These are phyloP conservation scores for Todus mexicanus DNA, from an alignment of 2,797 vertebrate species.

Conservation along the genomic window DNA sequence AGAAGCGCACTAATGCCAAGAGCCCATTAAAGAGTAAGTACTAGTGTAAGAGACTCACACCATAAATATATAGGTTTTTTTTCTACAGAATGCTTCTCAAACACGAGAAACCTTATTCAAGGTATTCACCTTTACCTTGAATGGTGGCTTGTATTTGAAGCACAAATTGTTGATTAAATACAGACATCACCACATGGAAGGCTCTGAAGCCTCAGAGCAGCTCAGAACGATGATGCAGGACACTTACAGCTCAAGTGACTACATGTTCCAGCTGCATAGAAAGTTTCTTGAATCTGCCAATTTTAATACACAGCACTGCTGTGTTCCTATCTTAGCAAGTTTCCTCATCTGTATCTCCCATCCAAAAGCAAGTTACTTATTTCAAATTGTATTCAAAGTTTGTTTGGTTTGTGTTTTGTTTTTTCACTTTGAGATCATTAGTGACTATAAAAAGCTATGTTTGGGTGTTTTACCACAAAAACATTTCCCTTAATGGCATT, in stretches of 20 bases:
- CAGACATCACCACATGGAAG: background rate
- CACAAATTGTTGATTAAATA: background rate
- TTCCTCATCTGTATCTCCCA: background rate
- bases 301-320: background rate
- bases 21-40: background rate
- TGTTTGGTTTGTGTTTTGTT: background rate
- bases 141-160: background rate
- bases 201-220: background rate
- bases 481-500: background rate
- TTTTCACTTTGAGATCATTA: background rate
- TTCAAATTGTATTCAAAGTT: background rate
- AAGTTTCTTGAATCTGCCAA: background rate
- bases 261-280: background rate
- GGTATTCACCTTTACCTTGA: background rate
- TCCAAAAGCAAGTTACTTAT: background rate
- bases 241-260: background rate
- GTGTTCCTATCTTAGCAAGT: background rate
- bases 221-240: background rate
- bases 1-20: background rate
- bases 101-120: background rate
- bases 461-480: background rate
- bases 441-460: background rate
- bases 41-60: background rate
- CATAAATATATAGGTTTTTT: background rate
- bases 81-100: background rate